phyloP scores from a whole-genome alignment of 2,888 invertebrate genomes.

The Nephrotoma flavescens region DNA sequence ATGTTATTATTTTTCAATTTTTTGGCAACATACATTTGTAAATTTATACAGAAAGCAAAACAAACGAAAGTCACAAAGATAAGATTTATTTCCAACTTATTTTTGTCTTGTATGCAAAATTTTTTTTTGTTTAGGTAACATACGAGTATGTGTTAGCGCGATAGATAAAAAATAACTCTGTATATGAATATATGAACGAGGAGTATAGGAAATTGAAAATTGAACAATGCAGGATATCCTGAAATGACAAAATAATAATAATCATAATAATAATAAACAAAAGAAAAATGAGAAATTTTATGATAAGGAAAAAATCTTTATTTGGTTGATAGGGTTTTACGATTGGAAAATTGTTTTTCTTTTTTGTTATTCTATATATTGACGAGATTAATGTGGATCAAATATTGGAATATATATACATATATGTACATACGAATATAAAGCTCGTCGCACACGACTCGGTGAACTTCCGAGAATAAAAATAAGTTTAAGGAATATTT shows the following conservation, averaged over 20 bases:
- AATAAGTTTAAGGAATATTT: too few species aligned
- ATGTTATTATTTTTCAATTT: neutral
- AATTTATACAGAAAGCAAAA: neutral
- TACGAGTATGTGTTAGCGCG: neutral
- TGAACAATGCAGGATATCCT: conserved; percentile 5
- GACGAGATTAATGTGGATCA: neutral
- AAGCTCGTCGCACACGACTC: too few species aligned
- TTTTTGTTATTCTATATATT: neutral
- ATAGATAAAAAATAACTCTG: neutral
- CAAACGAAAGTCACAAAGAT: neutral
- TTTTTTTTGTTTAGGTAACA: neutral
- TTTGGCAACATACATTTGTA: neutral
- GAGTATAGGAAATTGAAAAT: conserved; percentile 4
- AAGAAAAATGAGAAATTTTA: neutral
- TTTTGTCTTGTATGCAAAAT: neutral
- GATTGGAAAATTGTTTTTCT: neutral
- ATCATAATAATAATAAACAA: neutral
- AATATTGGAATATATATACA: too few species aligned
- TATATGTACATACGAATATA: too few species aligned
- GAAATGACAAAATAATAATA: neutral
- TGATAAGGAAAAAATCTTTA: neutral
- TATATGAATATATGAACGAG: neutral
- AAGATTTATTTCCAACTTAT: neutral
- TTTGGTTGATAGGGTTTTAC: neutral
- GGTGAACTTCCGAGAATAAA: too few species aligned